Evolutionary conservation across 1,140 invertebrate species (phyloP), one percentile per base, ranked within the genome.

Genomic region (Eumeta japonica): DNA sequence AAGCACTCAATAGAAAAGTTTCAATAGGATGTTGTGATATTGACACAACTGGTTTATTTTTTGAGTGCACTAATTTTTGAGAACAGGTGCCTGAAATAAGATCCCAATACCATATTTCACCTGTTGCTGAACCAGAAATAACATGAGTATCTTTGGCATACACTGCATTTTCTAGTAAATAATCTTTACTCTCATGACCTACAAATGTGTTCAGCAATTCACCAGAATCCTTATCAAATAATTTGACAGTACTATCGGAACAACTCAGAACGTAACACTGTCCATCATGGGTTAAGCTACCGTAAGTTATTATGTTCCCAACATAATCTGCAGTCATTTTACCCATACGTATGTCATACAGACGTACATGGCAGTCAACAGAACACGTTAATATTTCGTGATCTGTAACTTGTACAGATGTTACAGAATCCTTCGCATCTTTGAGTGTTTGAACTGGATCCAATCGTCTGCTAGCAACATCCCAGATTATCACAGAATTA

Each of bases 351-450:
- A 99, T 80, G 75, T 98, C 96, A 68, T 98, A 98, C 48, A 88
- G 77, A 13, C 95, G 75, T 5, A 94, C 80, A 58, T 85, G 86
- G 31, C 87, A 84, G 73, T 99, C 96, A n/a, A 94, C 82, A 5
- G 92, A 97, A 12, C 85, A 85, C 1, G 90, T 86, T 29, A 97
- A 72, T 52, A 99, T 92, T 81, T 96, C 90, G 77, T 94, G 83
- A 71, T 92, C 86, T 14, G 88, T 89, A 11, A 96, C 83, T 58
- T 85, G 79, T 15, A 98, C 67, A 5, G 84, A 86, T 7, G 91
- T 95, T 28, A 98, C 88, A 50, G 88, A 88, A 70, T 99, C 96
- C 66, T 91, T 94, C 0, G 94, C 92, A 58, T 98, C 93, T 63
- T 87, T 85, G 50, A 97, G 75, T 19, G 84, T 78, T 78, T 87